Evolutionary conservation across 2,797 vertebrate genomes (phyloP).

Genomic region (Eospalax fontanierii): DNA sequence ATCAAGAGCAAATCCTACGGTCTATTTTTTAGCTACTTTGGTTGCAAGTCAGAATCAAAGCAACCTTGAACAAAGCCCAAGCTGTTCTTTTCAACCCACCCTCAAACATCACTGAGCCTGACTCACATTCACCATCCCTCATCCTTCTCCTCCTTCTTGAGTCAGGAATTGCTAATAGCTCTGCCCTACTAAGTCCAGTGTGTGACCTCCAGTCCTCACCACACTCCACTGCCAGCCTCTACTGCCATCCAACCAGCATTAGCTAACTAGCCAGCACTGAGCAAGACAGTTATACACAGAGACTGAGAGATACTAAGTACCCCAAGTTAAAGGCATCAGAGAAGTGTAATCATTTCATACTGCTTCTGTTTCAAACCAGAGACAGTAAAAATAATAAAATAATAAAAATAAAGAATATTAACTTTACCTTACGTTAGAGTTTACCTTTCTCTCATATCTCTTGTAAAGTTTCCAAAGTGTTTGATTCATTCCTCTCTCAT

Average conservation of each 20-base stretch:
- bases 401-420: neutral
- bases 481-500: neutral
- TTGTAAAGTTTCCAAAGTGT: slow-evolving; percentile 9
- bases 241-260: neutral
- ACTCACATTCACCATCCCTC: neutral
- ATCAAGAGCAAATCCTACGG: neutral
- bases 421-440: neutral
- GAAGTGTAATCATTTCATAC: neutral
- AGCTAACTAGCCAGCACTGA: neutral
- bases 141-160: too few relatives aligned
- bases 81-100: neutral
- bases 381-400: neutral
- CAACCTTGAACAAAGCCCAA: neutral
- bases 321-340: neutral
- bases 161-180: neutral
- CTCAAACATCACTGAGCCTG: neutral
- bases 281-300: neutral
- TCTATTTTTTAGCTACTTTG: neutral
- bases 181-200: neutral
- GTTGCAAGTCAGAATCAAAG: neutral
- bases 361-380: slow-evolving; percentile 42
- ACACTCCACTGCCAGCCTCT: accelerated
- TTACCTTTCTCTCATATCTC: neutral
- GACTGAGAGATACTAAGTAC: neutral
- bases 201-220: neutral